Percentiles rank a stretch among this genome's conserved stretches.
Conservation (phyloP, 2,888 invertebrate genomes). For the Germaria angustata region DNA sequence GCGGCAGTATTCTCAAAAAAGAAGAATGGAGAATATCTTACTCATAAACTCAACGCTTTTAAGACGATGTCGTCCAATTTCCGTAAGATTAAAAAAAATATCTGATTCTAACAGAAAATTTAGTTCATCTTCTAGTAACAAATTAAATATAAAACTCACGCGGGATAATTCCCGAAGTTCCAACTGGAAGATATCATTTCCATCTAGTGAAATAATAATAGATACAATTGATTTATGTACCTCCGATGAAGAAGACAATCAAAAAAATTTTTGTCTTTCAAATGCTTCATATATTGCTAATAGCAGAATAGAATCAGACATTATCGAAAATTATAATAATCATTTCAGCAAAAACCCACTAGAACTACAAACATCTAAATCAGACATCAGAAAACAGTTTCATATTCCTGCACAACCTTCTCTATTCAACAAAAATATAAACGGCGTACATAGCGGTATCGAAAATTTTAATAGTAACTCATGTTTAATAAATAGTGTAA, state of each 20-base stretch:
- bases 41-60: conserved; percentile 78
- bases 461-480: conserved; percentile 52
- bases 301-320: background rate
- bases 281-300: conserved; percentile 28
- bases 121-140: conserved; percentile 68
- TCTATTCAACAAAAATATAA: conserved; percentile 22
- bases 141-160: conserved; percentile 77
- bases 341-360: conserved; percentile 12
- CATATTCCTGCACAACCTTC: conserved; percentile 4
- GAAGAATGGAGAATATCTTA: conserved; percentile 76
- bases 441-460: conserved; percentile 23
- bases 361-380: conserved; percentile 13
- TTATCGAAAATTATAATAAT: conserved; percentile 15
- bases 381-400: conserved; percentile 16
- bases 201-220: conserved; percentile 79
- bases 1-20: conserved; percentile 76
- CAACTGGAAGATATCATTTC: conserved; percentile 77
- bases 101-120: conserved; percentile 72
- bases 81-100: conserved; percentile 78
- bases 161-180: conserved; percentile 76
- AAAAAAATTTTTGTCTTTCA: conserved; percentile 40
- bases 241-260: conserved; percentile 83
- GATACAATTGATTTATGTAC: conserved; percentile 85
- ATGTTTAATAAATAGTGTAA: conserved; percentile 33
- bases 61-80: conserved; percentile 79